These are phyloP conservation scores for Melipona quadrifasciata DNA, from an alignment of 1,140 invertebrate genomes.

Conservation along the genomic window DNA sequence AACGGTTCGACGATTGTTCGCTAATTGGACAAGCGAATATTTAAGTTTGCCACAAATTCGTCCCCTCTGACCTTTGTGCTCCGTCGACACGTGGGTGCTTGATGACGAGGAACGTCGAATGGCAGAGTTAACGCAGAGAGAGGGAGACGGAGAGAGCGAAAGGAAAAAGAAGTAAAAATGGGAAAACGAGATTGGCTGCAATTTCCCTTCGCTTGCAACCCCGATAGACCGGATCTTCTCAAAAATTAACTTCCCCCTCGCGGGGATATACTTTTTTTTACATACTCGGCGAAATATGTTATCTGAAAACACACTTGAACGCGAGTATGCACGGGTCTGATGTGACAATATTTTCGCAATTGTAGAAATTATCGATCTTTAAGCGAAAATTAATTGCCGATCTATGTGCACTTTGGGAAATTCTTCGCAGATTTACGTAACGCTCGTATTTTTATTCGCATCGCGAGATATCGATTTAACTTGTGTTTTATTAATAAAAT, in stretches of 20 bases:
- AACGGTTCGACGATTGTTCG: neutral
- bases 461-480: too few species aligned
- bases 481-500: too few species aligned
- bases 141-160: neutral
- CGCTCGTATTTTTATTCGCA: too few species aligned
- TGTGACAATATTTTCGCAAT: too few species aligned
- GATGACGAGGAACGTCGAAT: neutral
- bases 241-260: slow-evolving; percentile 21
- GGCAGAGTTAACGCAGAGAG: too few species aligned
- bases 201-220: too few species aligned
- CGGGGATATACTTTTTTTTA: neutral
- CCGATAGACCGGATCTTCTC: neutral
- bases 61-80: neutral
- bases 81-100: neutral
- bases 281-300: neutral
- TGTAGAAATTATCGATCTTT: too few species aligned
- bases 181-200: slow-evolving; percentile 24
- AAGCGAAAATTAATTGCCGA: too few species aligned
- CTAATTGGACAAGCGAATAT: neutral
- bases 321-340: too few species aligned
- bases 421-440: too few species aligned
- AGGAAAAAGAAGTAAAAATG: slow-evolving; percentile 44
- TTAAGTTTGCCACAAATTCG: slow-evolving; percentile 2
- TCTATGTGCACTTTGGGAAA: too few species aligned
- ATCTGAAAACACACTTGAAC: neutral